phyloP scores from a whole-genome alignment of 2,888 invertebrate genomes.

The Drepana falcataria region DNA sequence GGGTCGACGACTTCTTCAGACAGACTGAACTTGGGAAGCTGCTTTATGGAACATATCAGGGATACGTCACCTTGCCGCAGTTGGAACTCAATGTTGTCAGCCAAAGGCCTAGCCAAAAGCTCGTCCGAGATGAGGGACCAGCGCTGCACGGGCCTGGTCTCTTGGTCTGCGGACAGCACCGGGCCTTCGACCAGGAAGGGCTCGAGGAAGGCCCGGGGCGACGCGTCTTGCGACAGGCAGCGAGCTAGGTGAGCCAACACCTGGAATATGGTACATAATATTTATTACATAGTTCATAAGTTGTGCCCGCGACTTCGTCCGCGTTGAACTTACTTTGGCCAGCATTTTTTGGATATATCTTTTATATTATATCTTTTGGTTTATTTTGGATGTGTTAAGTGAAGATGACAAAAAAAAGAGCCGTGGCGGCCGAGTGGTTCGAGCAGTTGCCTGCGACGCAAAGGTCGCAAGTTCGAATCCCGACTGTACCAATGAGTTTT shows the following conservation, averaged over 20 bases:
- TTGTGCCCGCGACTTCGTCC: neutral
- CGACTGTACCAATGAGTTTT: too few relatives aligned
- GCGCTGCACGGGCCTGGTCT: slow-evolving; percentile 89
- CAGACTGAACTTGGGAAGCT: slow-evolving; percentile 95
- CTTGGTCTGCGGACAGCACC: slow-evolving; percentile 90
- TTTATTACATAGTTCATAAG: neutral
- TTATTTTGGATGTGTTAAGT: too few relatives aligned
- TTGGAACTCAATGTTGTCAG: slow-evolving; percentile 92
- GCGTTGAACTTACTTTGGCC: too few relatives aligned
- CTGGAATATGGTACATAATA: slow-evolving; percentile 23
- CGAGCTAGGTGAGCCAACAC: slow-evolving; percentile 92
- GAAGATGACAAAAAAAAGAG: too few relatives aligned
- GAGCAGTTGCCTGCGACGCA: too few relatives aligned
- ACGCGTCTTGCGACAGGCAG: slow-evolving; percentile 95
- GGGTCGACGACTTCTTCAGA: slow-evolving; percentile 98
- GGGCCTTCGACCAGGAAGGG: slow-evolving; percentile 93
- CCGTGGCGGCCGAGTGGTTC: too few relatives aligned
- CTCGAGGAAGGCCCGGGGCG: slow-evolving; percentile 96
- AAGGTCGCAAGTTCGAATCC: too few relatives aligned
- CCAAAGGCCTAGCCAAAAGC: slow-evolving; percentile 90
- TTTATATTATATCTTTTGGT: too few relatives aligned
- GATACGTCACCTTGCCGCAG: slow-evolving; percentile 95
- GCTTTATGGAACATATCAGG: slow-evolving; percentile 90
- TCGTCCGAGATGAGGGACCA: slow-evolving; percentile 98
- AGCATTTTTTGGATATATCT: too few relatives aligned